Base-by-base conservation (phyloP, 2,797 vertebrate genomes). In the Zonotrichia albicollis region DNA sequence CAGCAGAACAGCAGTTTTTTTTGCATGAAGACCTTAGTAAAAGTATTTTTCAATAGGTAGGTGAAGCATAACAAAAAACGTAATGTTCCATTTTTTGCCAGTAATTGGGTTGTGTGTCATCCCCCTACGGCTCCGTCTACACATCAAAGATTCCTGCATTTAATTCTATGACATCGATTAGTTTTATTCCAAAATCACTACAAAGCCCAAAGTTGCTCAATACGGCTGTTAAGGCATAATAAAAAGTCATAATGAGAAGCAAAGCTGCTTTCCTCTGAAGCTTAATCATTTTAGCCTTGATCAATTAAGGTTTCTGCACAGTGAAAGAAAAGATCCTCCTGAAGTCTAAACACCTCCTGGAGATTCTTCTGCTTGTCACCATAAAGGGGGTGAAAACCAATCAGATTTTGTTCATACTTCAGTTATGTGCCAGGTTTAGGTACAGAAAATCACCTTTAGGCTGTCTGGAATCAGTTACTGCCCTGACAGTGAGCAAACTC, bases 181-280 rank as follows among this genome's bases (percentile, higher is more conserved):
- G 19, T 76, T 95, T 87, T 73, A 84, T 90, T 81, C 76, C 45
- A 84, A 94, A 91, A 91, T 81, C 70, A 58, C 84, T 76, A 29
- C 71, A 79, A 92, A 94, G 78, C 53, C 71, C 40, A 5, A 58
- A 73, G 78, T 55, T 86, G 87, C 61, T 84, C 79, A 61, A 23
- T 77, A n/a, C 1, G 3, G 57, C 55, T 79, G 26, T 70, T 89
- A 70, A 80, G 20, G 45, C 11, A 38, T 38, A 84, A 89, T 66
- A 87, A 76, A 93, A 87, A 89, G 27, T 19, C 64, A 48, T 38
- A 32, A 67, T 5, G 13, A 60, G 65, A 36, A 79, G 60, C 71
- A 91, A 48, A 23, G 51, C 51, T 87, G 64, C 64, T 68, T 89
- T 89, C 51, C 43, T 91, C 76, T 73, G 79, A 83, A 89, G 48